Evolutionary conservation across 2,888 invertebrate genomes (phyloP), one percentile per base, ranked within the genome.

Genomic region (Helobdella robusta): DNA sequence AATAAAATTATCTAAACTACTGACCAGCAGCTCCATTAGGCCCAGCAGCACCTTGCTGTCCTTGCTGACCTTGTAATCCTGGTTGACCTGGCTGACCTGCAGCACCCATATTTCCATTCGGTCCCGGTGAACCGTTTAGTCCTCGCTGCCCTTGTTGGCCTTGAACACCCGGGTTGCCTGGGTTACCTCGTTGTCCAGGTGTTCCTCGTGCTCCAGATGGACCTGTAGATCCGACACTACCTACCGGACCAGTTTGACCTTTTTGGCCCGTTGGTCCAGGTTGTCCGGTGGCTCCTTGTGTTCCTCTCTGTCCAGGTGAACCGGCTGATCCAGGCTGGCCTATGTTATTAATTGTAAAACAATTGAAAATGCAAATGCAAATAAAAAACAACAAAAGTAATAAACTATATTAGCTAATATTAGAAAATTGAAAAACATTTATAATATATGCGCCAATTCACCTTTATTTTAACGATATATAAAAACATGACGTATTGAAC

Each of bases 81-180:
- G 44, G 35, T 25, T 64, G 64, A 18, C 67, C 67, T 34, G 40
- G 34, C 11, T 52, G 64, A 34, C 67, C 67, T n/a, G 59, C 18
- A 48, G 23, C 23, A 30, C 64, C 48, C 18, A 54, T 2, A n/a
- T 61, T 8, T 54, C 70, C 70, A n/a, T 65, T 25, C 11, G 48
- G 25, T n/a, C 70, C 70, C n/a, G n/a, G n/a, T n/a, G n/a, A n/a
- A n/a, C n/a, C n/a, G n/a, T n/a, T n/a, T n/a, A n/a, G n/a, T n/a
- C 65, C 65, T n/a, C 8, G 61, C 34, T 69, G 23, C 4, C 46
- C 40, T 8, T 25, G 36, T 60, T 61, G 46, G 11, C 46, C 48
- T 50, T 48, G 44, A n/a, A 84, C 23, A 8, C 62, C 62, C 15
- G n/a, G 28, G 15, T 32, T n/a, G 5, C 62, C 62, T 1, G 48